phyloP scores from a whole-genome alignment of 2,888 invertebrate genomes.

The Pyralis farinalis region DNA sequence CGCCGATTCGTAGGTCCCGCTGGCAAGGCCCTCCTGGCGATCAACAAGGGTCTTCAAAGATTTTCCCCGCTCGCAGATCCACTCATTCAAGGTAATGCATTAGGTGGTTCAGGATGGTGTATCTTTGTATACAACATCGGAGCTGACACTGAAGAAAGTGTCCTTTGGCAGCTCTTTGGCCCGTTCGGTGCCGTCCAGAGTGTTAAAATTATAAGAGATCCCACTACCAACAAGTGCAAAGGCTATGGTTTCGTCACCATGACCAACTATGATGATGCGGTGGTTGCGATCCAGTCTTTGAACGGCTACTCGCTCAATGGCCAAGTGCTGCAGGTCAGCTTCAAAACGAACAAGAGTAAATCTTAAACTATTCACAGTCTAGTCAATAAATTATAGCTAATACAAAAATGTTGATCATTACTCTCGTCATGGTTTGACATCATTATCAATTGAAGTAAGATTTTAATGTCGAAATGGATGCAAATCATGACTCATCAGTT shows the following conservation, averaged over 20 bases:
- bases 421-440: conserved; percentile 72
- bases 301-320: conserved; percentile 98
- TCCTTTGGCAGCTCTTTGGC: conserved; percentile 96
- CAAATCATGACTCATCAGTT: conserved; percentile 57
- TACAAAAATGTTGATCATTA: conserved; percentile 78
- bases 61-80: conserved; percentile 92
- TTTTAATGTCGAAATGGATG: conserved; percentile 50
- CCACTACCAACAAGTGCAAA: conserved; percentile 98
- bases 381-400: conserved; percentile 81
- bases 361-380: conserved; percentile 72
- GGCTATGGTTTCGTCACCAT: conserved; percentile 99
- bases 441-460: conserved; percentile 42
- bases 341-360: conserved; percentile 96
- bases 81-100: conserved; percentile 91
- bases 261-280: conserved; percentile 98
- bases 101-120: conserved; percentile 94
- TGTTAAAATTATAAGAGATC: conserved; percentile 97
- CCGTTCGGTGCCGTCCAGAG: conserved; percentile 98
- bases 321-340: conserved; percentile 97
- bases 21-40: conserved; percentile 91
- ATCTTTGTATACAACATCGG: conserved; percentile 96
- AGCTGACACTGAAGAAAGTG: conserved; percentile 94
- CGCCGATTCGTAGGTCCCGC: conserved; percentile 92
- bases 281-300: conserved; percentile 96
- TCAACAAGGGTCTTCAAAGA: conserved; percentile 92